These are phyloP conservation scores for Romanogobio albipinnatus DNA, from an alignment of 2,113 vertebrate species.

Conservation along the genomic window DNA sequence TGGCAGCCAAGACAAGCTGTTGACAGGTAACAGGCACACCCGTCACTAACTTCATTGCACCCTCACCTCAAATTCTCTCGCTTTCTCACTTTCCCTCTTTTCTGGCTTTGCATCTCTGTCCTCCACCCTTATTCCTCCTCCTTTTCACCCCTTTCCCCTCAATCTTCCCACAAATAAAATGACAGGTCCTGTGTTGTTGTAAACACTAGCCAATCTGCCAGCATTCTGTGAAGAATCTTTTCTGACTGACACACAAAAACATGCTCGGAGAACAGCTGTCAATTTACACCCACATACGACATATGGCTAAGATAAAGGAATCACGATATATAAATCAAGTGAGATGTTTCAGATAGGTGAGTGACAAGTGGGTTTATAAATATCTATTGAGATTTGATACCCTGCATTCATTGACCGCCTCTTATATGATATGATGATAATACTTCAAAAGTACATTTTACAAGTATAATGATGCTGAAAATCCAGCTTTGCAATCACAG, in stretches of 20 bases:
- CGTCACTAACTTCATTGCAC: slow-evolving; percentile 58
- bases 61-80: slow-evolving; percentile 53
- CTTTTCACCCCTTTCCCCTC: slow-evolving; percentile 19
- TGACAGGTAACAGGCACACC: slow-evolving; percentile 59
- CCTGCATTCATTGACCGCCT: neutral
- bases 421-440: neutral
- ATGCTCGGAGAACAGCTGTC: slow-evolving; percentile 26
- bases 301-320: slow-evolving; percentile 20
- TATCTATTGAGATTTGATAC: neutral
- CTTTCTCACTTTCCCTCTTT: slow-evolving; percentile 44
- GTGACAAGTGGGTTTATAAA: slow-evolving; percentile 1
- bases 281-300: slow-evolving; percentile 13
- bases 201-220: slow-evolving; percentile 32
- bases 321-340: neutral
- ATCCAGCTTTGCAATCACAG: too few species aligned
- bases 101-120: neutral
- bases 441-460: neutral
- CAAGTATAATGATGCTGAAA: too few species aligned
- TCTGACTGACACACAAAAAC: slow-evolving; percentile 23
- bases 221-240: slow-evolving; percentile 25
- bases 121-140: slow-evolving; percentile 15
- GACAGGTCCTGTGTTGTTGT: slow-evolving; percentile 23
- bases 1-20: slow-evolving; percentile 58
- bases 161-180: slow-evolving; percentile 28
- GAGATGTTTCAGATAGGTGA: neutral